phyloP scores from a whole-genome alignment of 2,113 vertebrate genomes.

The Perca fluviatilis region DNA sequence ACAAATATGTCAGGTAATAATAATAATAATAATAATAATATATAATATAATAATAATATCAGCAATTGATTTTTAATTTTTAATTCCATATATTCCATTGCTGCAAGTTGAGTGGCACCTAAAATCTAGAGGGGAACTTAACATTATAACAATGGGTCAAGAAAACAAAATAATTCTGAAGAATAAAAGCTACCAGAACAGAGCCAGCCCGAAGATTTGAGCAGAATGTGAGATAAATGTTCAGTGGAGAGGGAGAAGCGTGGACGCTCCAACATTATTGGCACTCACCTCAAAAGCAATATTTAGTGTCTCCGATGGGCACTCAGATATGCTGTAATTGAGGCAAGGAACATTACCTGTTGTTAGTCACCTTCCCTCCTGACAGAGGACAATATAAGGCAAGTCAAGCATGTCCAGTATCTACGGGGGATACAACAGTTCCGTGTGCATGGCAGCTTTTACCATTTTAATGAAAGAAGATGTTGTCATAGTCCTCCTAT shows the following conservation, averaged over 20 bases:
- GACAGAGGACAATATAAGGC: slow-evolving; percentile 68
- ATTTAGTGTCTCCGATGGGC: slow-evolving; percentile 57
- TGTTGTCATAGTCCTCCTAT: slow-evolving; percentile 4
- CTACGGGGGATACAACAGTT: slow-evolving; percentile 1
- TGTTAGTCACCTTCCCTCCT: slow-evolving; percentile 65
- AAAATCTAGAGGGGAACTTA: not conserved
- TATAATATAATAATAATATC: too few species aligned
- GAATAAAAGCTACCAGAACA: not conserved
- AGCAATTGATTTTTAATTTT: too few species aligned
- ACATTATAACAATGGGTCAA: not conserved
- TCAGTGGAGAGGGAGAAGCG: not conserved
- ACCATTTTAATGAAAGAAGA: slow-evolving; percentile 16
- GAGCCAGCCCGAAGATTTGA: not conserved
- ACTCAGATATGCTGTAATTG: slow-evolving; percentile 61
- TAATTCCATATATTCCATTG: too few species aligned
- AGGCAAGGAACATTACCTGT: slow-evolving; percentile 64
- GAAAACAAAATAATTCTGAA: not conserved
- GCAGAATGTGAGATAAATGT: not conserved
- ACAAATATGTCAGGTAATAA: not conserved
- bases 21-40: too few species aligned
- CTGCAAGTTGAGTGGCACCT: not conserved
- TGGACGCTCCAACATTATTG: slow-evolving; percentile 21
- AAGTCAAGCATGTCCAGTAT: slow-evolving; percentile 65
- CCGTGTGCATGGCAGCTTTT: slow-evolving; percentile 16
- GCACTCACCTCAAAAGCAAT: slow-evolving; percentile 42